Percentiles rank a stretch among this genome's conserved stretches.
phyloP scores from a whole-genome alignment of 1,140 invertebrate genomes.

The Eriocheir sinensis region DNA sequence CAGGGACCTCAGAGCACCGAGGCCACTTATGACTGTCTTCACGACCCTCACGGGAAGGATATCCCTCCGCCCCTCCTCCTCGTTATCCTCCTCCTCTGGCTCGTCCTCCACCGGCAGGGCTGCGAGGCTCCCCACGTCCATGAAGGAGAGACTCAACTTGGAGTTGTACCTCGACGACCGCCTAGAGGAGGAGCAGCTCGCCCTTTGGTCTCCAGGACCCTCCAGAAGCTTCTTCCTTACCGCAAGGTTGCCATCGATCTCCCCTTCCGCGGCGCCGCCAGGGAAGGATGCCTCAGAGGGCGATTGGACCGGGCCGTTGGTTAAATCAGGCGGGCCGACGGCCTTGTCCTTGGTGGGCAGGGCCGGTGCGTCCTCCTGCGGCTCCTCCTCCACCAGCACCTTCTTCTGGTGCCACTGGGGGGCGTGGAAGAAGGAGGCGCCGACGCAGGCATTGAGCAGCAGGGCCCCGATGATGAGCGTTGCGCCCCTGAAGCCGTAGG shows the following conservation, averaged over 20 bases:
- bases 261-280: neutral
- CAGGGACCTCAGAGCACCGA: slow-evolving; percentile 11
- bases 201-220: neutral
- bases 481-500: slow-evolving; percentile 48
- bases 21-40: neutral
- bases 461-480: slow-evolving; percentile 83
- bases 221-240: neutral
- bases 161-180: neutral
- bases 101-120: neutral
- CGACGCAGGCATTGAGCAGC: slow-evolving; percentile 88
- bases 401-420: slow-evolving; percentile 33
- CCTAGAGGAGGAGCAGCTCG: neutral
- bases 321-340: neutral
- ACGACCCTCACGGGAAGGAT: neutral
- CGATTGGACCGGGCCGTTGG: neutral
- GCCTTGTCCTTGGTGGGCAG: neutral
- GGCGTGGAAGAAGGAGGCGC: slow-evolving; percentile 52
- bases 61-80: neutral
- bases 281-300: neutral
- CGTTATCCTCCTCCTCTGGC: neutral
- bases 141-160: neutral
- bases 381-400: neutral
- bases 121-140: neutral
- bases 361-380: neutral
- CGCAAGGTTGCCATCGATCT: neutral